Evolutionary conservation across 2,113 vertebrate genomes (phyloP), one percentile per base, ranked within the genome.

Genomic region (Dasyurus viverrinus): DNA sequence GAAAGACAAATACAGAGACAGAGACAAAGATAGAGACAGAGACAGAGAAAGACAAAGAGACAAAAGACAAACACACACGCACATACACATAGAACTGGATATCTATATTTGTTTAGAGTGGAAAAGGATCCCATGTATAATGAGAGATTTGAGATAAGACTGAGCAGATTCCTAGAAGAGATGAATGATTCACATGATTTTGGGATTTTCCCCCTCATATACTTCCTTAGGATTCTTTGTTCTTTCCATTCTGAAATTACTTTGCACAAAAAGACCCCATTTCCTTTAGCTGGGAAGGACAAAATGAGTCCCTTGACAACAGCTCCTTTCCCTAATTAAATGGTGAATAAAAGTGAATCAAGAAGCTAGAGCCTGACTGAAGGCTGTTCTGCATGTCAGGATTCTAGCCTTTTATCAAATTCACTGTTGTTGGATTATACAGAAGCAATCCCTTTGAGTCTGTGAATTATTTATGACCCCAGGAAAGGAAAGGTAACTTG

Each of bases 401-500:
- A 95, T 89, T 68, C 89, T 48, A 98, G 89, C 68, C 93, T 94
- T 93, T 97, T 92, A 1, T 53, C 96, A 98, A 97, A 98, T 98
- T 98, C 97, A 97, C 96, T 97, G 96, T 92, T 96, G 97, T 95
- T 95, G 94, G 96, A 97, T 84, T 93, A 90, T 97, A 93, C 95
- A 94, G 90, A 91, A 91, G 94, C 93, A 97, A 97, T 95, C 89
- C 97, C 92, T 98, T 97, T 98, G 97, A 97, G 97, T 94, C 93
- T 91, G 54, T 92, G 97, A 97, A 98, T 97, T 97, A 97, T 98
- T 98, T 98, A 98, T 97, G 96, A 97, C 97, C 94, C 95, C 84
- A 93, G 91, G 94, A 97, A 97, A 94, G 96, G 92, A 91, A 93
- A 97, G 97, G 94, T 97, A 97, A 97, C 92, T 94, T 97, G 97